phyloP scores from a whole-genome alignment of 1,140 invertebrate genomes.

The Hyposmocoma kahamanoa region DNA sequence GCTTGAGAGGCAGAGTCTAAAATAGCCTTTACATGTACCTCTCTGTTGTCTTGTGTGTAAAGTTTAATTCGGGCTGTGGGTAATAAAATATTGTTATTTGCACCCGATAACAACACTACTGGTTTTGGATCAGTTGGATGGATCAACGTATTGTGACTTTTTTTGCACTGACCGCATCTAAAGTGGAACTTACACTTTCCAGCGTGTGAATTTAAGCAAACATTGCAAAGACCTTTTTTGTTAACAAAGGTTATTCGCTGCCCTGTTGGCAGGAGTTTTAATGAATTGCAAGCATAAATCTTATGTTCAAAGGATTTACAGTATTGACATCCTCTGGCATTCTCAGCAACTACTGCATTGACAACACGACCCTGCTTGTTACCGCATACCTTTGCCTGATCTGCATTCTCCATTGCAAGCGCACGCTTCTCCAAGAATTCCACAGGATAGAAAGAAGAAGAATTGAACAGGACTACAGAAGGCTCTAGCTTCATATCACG shows the following conservation, averaged over 20 bases:
- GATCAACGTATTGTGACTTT: background rate
- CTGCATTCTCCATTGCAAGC: background rate
- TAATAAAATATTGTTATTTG: background rate
- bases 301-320: background rate
- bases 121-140: background rate
- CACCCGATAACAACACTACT: background rate
- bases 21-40: background rate
- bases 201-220: background rate
- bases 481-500: background rate
- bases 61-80: background rate
- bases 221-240: background rate
- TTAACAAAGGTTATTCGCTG: background rate
- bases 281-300: background rate
- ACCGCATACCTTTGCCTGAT: background rate
- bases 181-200: background rate
- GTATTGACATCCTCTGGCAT: background rate
- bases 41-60: background rate
- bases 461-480: background rate
- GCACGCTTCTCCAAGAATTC: background rate
- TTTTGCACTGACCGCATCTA: background rate
- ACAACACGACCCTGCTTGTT: background rate
- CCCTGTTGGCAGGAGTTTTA: background rate
- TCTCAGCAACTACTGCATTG: background rate
- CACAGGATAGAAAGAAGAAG: too few relatives aligned
- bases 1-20: background rate